Conservation (phyloP, 35 echinoderm and acorn worm species). For the Chiridota heheva region DNA sequence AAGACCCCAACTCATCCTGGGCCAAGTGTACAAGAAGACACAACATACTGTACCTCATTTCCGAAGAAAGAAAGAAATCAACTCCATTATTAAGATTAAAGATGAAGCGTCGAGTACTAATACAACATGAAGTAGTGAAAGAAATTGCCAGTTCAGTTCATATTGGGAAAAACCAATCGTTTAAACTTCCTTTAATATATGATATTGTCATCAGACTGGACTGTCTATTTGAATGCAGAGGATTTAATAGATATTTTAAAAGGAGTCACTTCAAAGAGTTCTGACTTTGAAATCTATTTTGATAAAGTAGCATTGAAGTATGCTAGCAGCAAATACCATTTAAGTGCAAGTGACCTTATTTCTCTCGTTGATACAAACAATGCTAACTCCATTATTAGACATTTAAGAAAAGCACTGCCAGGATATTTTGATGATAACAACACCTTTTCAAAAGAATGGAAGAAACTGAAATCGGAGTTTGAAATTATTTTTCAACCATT, state of each 20-base stretch:
- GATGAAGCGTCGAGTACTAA: not conserved
- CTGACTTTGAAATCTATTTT: not conserved
- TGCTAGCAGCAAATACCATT: not conserved
- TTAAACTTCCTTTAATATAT: not conserved
- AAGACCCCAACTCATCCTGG: not conserved
- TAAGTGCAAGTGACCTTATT: slow-evolving; percentile 14
- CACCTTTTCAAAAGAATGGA: not conserved
- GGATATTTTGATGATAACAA: not conserved
- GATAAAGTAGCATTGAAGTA: slow-evolving; percentile 6
- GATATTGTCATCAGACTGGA: slow-evolving; percentile 7
- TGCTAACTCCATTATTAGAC: not conserved
- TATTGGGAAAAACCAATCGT: not conserved
- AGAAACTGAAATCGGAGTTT: slow-evolving; percentile 12
- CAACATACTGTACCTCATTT: not conserved
- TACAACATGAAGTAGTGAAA: not conserved
- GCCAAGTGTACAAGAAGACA: not conserved
- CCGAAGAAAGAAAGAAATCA: not conserved
- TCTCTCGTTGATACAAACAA: slow-evolving; percentile 34
- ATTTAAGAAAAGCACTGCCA: slow-evolving; percentile 25
- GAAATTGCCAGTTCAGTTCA: not conserved
- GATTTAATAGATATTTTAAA: slow-evolving; percentile 39
- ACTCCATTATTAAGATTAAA: not conserved
- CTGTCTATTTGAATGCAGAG: not conserved
- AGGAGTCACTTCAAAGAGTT: not conserved
- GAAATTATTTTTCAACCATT: slow-evolving; percentile 27